These are phyloP conservation scores for Epicampocera succincta DNA, from an alignment of 2,888 invertebrate genomes.

Conservation along the genomic window DNA sequence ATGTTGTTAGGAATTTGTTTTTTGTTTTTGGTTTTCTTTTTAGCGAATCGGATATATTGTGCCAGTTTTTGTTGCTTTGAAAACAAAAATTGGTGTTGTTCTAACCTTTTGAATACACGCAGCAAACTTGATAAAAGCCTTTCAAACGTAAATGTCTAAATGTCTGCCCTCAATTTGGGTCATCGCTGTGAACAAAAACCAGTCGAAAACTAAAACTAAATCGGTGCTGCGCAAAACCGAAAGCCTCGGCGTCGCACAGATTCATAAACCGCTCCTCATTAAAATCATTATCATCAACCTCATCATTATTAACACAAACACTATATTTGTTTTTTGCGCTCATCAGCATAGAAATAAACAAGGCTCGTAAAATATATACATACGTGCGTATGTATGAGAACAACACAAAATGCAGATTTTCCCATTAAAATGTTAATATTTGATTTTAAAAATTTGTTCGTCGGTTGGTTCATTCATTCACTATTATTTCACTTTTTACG, in stretches of 20 bases:
- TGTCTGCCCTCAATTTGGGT: slow-evolving; percentile 43
- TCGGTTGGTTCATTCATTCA: slow-evolving; percentile 29
- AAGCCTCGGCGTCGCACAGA: not conserved
- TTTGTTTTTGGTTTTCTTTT: too few species aligned
- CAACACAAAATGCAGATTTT: slow-evolving; percentile 23
- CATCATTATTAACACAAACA: not conserved
- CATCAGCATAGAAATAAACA: slow-evolving; percentile 13
- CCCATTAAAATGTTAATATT: slow-evolving; percentile 39
- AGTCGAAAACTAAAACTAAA: not conserved
- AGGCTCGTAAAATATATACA: not conserved
- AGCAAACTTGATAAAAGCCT: not conserved
- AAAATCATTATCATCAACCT: not conserved
- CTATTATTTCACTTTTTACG: slow-evolving; percentile 5
- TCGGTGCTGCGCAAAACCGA: slow-evolving; percentile 6
- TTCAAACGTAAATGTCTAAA: slow-evolving; percentile 48
- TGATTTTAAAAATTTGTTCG: slow-evolving; percentile 21
- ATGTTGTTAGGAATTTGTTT: too few species aligned
- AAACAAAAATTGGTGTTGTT: not conserved
- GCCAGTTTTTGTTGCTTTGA: not conserved
- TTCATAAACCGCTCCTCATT: not conserved
- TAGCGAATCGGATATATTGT: not conserved
- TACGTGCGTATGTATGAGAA: not conserved
- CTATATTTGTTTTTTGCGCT: not conserved
- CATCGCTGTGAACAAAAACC: slow-evolving; percentile 7
- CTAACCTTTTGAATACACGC: not conserved